Percentiles rank a stretch among this genome's conserved stretches.
These are phyloP conservation scores for Carterocephalus palaemon DNA, from an alignment of 2,888 invertebrate species.

Conservation along the genomic window DNA sequence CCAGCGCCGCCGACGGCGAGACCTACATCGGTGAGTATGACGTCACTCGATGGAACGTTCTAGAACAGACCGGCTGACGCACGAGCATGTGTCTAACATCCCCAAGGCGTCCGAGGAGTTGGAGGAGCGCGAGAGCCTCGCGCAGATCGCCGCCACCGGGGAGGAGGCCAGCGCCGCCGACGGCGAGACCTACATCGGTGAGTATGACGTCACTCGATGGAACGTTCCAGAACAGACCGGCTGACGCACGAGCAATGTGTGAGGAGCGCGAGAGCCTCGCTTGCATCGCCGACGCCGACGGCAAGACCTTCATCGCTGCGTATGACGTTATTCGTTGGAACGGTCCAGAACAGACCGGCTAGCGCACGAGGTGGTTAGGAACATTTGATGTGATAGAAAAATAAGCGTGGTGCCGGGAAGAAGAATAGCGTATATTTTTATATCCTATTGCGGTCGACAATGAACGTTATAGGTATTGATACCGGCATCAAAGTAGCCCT, in stretches of 20 bases:
- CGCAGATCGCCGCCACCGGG: conserved; percentile 97
- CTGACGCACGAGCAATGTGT: too few relatives aligned
- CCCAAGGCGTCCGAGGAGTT: conserved; percentile 99
- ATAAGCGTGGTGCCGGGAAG: too few relatives aligned
- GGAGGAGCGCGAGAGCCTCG: conserved; percentile 97
- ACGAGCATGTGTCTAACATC: conserved; percentile 98
- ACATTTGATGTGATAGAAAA: too few relatives aligned
- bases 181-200: conserved; percentile 98
- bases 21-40: conserved; percentile 91
- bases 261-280: conserved; percentile 96
- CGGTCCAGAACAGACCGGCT: too few relatives aligned
- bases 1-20: conserved; percentile 92
- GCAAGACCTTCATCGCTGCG: conserved; percentile 96
- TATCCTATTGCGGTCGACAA: too few relatives aligned
- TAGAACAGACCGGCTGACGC: conserved; percentile 83
- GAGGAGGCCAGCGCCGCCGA: conserved; percentile 92
- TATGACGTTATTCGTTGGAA: not conserved
- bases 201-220: not conserved
- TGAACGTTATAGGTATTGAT: too few relatives aligned
- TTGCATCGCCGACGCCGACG: conserved; percentile 95
- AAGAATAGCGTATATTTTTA: too few relatives aligned
- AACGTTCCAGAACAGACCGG: too few relatives aligned
- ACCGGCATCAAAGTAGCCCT: too few relatives aligned
- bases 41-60: not conserved
- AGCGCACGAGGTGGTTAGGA: conserved; percentile 88